Base-by-base conservation (phyloP, 1,140 invertebrate species). In the Tribolium castaneum region DNA sequence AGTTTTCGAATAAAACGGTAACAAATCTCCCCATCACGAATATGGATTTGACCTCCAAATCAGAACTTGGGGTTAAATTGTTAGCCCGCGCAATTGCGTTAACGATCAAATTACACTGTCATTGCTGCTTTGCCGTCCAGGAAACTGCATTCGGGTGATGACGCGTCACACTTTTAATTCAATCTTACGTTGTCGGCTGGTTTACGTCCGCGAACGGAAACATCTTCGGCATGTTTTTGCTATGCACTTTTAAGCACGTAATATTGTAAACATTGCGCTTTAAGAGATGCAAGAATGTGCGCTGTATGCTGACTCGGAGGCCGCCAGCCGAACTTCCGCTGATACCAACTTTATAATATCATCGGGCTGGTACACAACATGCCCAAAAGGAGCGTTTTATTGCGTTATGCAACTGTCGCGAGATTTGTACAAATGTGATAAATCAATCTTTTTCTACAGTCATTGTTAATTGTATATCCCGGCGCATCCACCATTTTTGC, bases 81-180 rank as follows among this genome's bases (percentile, higher is more conserved):
- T 73, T 73, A 73, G 52, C 59, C 59, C 45, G 71, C 71, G 19
- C 71, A 73, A 73, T 73, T 73, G 52, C 49, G 25, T 73, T 73
- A 73, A 73, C 49, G 71, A 73, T 56, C 71, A 73, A 73, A 56
- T 73, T 73, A 73, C 71, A 19, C 19, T 56, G 49, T 50, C 49
- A 52, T 10, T 52, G 52, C 34, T 51, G 19, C 13, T 73, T 66
- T 66, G 30, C 34, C 25, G 59, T 35, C 30, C 59, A 66, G 59
- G 59, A 66, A 34, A 35, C 59, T 66, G 4, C 6, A 66, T 30
- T 5, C 25, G 25, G 25, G 25, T 30, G 25, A 30, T 66, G 19
- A 66, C 30, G 19, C 59, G 12, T 35, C 25, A 35, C n/a, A 45
- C 39, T 45, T 45, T 45, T 45, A 45, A 45, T 45, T 45, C 39